phyloP scores from a whole-genome alignment of 30 jellyfish, hydroid and myxozoan species.

The Turritopsis rubra region DNA sequence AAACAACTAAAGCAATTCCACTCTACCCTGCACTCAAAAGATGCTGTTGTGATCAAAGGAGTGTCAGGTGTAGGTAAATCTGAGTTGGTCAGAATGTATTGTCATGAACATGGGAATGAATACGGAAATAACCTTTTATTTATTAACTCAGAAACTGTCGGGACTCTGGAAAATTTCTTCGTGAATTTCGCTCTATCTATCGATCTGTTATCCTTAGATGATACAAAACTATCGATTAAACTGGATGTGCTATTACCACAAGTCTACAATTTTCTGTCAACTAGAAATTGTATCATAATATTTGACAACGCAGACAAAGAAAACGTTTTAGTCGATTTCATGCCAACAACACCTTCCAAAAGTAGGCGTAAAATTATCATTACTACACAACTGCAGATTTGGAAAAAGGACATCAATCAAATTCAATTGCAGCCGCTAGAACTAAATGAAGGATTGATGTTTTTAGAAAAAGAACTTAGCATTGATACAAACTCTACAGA shows the following conservation, averaged over 20 bases:
- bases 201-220: neutral
- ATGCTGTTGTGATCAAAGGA: neutral
- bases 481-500: neutral
- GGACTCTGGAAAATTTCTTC: neutral
- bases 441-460: neutral
- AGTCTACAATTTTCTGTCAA: neutral
- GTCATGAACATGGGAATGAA: neutral
- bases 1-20: neutral
- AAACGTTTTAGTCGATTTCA: neutral
- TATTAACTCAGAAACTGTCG: neutral
- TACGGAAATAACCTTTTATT: neutral
- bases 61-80: neutral
- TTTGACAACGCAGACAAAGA: neutral
- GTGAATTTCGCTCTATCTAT: neutral
- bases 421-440: neutral
- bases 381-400: neutral
- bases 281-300: neutral
- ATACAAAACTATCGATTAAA: neutral
- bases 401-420: neutral
- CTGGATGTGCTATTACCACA: neutral
- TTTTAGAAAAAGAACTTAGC: neutral
- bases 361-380: neutral
- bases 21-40: neutral
- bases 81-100: neutral
- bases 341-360: neutral